These are phyloP conservation scores for Clusia tigrina DNA, from an alignment of 2,888 invertebrate genomes.

Conservation along the genomic window DNA sequence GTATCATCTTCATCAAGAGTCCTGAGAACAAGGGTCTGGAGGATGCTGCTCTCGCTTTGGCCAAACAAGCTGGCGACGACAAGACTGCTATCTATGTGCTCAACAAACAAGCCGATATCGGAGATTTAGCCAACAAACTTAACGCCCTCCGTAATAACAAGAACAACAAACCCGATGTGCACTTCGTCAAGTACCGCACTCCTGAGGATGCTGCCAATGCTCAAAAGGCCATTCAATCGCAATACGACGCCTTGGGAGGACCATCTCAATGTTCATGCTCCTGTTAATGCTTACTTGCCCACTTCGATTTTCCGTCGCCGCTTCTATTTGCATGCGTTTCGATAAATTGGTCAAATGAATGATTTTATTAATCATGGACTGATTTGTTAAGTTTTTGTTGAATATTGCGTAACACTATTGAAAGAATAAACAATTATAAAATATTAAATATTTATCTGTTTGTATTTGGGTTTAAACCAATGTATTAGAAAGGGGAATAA, in stretches of 20 bases:
- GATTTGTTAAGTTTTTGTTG: conserved; percentile 2
- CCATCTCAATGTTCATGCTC: conserved; percentile 39
- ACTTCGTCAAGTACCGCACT: conserved; percentile 59
- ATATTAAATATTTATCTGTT: too few relatives aligned
- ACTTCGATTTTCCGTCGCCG: conserved; percentile 50
- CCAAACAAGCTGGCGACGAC: conserved; percentile 49
- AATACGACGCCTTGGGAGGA: conserved; percentile 55
- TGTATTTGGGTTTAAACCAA: too few relatives aligned
- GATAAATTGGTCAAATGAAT: neutral
- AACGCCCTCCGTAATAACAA: conserved; percentile 40
- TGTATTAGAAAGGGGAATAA: too few relatives aligned
- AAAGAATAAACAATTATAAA: neutral
- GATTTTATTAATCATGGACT: neutral
- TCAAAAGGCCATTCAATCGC: conserved; percentile 51
- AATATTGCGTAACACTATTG: neutral
- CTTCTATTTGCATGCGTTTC: conserved; percentile 31
- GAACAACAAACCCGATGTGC: conserved; percentile 53
- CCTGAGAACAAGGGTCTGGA: conserved; percentile 53
- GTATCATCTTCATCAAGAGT: conserved; percentile 58
- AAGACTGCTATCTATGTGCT: conserved; percentile 53
- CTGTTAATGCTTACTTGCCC: conserved; percentile 49
- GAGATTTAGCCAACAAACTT: conserved; percentile 46
- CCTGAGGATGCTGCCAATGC: conserved; percentile 55
- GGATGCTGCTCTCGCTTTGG: conserved; percentile 47
- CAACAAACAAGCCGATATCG: conserved; percentile 51